Base-by-base conservation (phyloP, 2,797 vertebrate genomes). In the Cynodonichthys magdalenae region DNA sequence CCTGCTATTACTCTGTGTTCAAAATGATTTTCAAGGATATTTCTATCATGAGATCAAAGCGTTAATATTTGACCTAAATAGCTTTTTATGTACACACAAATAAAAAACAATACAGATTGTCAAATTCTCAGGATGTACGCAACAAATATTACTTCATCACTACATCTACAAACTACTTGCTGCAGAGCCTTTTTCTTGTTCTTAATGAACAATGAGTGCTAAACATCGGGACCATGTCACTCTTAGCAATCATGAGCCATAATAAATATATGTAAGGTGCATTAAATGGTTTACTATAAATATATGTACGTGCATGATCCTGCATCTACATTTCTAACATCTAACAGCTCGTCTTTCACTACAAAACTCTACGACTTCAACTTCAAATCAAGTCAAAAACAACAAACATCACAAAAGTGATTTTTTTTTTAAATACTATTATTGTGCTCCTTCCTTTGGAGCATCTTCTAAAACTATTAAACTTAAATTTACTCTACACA, bases 401-500 rank as follows among this genome's bases (percentile, higher is more conserved):
- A 24, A 34, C 11, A 20, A 46, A 31, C n/a, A 48, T 41, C 17
- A 36, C n/a, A n/a, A 6, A 56, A 41, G 24, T 55, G 34, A 6
- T 15, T 3, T 8, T 54, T 24, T 1, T 45, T 39, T 50, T 12
- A 36, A 39, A 55, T 20, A 34, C 63, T 42, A 48, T 29, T 51
- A 56, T 3, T 44, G 54, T 11, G 36, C 2, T 41, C 42, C 34
- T 66, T 28, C 31, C 15, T n/a, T 58, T 29, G 49, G 15, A 70
- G 0, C 18, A 39, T 34, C 17, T 46, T 71, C 54, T 74, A 60
- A 62, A 74, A 59, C n/a, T 20, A 36, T 58, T 57, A 58, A 63
- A 61, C 66, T 49, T 71, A 75, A 34, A 53, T 51, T 53, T 55
- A 58, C 6, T 58, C 41, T 57, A 56, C 58, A 51, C 52, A 58